A percentile compares a stretch with the other conserved stretches of the same genome.
phyloP scores from a whole-genome alignment of 2,113 vertebrate genomes.

The Xiphorhynchus elegans region DNA sequence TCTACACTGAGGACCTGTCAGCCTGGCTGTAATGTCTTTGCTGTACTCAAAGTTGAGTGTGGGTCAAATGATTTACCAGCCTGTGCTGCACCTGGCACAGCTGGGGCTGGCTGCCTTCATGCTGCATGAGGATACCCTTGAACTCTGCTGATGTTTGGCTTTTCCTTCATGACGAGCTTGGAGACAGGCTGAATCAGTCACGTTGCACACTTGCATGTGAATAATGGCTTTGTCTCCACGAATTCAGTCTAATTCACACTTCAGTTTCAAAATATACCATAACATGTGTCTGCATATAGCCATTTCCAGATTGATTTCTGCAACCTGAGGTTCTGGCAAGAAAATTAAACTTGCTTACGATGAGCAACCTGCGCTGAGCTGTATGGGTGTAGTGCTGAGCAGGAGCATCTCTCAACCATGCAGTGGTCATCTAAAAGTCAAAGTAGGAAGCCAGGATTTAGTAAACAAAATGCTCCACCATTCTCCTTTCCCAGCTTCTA shows the following conservation, averaged over 20 bases:
- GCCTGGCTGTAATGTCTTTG: neutral
- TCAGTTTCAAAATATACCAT: neutral
- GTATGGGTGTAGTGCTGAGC: neutral
- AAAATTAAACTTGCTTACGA: neutral
- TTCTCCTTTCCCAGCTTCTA: neutral
- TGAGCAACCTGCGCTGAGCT: neutral
- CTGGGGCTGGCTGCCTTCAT: neutral
- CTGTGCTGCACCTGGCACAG: neutral
- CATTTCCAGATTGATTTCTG: neutral
- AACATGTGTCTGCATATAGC: neutral
- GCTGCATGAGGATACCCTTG: neutral
- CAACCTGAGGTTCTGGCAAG: neutral
- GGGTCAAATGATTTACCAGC: neutral
- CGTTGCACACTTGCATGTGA: rapidly evolving
- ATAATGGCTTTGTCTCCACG: neutral
- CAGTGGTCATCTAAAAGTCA: neutral
- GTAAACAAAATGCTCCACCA: neutral
- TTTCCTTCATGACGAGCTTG: neutral
- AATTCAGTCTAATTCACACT: rapidly evolving
- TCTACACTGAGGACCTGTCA: neutral
- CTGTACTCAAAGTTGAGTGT: neutral
- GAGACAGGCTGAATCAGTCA: neutral
- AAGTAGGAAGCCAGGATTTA: neutral
- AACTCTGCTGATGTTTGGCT: neutral
- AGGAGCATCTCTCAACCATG: neutral